Evolutionary conservation across 2,888 invertebrate genomes (phyloP), one percentile per base, ranked within the genome.

Genomic region (Ormyrus nitidulus): DNA sequence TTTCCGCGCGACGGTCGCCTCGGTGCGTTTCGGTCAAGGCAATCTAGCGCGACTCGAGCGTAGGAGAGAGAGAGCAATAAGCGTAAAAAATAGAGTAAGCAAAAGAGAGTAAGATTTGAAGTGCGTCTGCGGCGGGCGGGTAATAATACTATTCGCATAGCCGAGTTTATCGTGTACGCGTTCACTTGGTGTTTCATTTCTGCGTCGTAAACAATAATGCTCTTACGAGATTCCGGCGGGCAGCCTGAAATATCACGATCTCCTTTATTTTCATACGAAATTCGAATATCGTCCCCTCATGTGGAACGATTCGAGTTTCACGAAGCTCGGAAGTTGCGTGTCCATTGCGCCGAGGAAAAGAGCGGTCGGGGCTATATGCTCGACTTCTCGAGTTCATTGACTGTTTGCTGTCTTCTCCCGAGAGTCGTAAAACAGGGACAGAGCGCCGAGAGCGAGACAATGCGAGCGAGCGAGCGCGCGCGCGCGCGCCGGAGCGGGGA

Each of bases 301-400:
- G 82, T 79, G 82, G 82, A 82, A 79, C 82, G 82, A 82, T 81
- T 82, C 82, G 81, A 82, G 81, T 82, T 82, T 81, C 82, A 84
- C 53, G 77, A 80, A 81, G 83, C 83, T 84, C 84, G 82, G 83
- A 84, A 84, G 84, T 84, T 84, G 83, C 84, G 82, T 84, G 84
- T 85, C 84, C 84, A 83, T 83, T 82, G 82, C 84, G 76, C 72
- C 53, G 81, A 84, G 82, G 81, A 84, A 83, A 84, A 82, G 83
- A 81, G 69, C 82, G 81, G 82, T 77, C 83, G 83, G 79, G 77
- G 65, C 74, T 81, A 65, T 58, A 75, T 78, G 76, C 79, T 79
- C 79, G 79, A 81, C 81, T 83, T 84, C 69, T 82, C 77, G 83
- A 84, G 85, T 85, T 85, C 84, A 82, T 84, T 84, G 85, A 84